A percentile compares a stretch with the other conserved stretches of the same genome.
Evolutionary conservation across 2,888 invertebrate species (phyloP).

Genomic region (Oscheius sp.): DNA sequence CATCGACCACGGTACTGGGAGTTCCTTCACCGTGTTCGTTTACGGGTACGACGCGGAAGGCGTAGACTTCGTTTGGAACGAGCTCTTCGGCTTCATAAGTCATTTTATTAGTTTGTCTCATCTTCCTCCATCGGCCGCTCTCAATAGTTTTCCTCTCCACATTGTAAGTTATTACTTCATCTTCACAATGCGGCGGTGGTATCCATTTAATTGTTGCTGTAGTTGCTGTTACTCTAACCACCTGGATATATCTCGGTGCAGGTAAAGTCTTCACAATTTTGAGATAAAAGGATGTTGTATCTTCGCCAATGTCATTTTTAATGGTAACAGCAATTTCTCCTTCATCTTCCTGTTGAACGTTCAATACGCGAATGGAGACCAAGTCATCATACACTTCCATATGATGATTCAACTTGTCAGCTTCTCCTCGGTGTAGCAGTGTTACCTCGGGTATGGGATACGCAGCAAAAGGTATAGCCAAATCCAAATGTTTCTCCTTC

Average conservation of each 20-base stretch:
- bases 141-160: slow-evolving; percentile 57
- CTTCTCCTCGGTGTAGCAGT: slow-evolving; percentile 43
- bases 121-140: slow-evolving; percentile 56
- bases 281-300: slow-evolving; percentile 43
- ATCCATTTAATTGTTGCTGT: slow-evolving; percentile 50
- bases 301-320: slow-evolving; percentile 53
- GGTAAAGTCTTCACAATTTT: slow-evolving; percentile 53
- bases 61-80: slow-evolving; percentile 58
- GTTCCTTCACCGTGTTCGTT: slow-evolving; percentile 51
- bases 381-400: slow-evolving; percentile 55
- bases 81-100: slow-evolving; percentile 49
- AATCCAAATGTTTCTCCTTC: slow-evolving; percentile 57
- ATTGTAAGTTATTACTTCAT: slow-evolving; percentile 44
- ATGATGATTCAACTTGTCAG: slow-evolving; percentile 42
- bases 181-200: slow-evolving; percentile 50
- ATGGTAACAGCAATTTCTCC: slow-evolving; percentile 50
- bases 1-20: slow-evolving; percentile 49
- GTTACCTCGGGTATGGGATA: slow-evolving; percentile 50
- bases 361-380: slow-evolving; percentile 46
- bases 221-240: slow-evolving; percentile 42
- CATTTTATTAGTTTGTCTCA: slow-evolving; percentile 40
- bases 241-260: slow-evolving; percentile 49
- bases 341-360: slow-evolving; percentile 44
- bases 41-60: slow-evolving; percentile 55
- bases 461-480: slow-evolving; percentile 47